Conservation (phyloP, 2,888 invertebrate genomes). For the Argyresthia goedartella region DNA sequence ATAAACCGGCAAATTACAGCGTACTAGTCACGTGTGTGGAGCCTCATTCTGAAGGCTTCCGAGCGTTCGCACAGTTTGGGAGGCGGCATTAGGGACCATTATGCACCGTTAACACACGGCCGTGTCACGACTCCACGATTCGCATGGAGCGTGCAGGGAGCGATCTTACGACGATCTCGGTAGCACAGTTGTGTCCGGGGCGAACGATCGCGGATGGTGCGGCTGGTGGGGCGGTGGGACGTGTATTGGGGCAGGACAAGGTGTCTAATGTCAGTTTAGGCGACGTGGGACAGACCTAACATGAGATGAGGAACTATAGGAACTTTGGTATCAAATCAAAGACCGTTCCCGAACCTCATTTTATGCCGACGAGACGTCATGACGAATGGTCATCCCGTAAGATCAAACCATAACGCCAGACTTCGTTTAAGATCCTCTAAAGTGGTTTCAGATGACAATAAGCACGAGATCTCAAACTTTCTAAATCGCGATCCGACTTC, state of each 20-base stretch:
- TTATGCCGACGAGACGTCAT: too few relatives aligned
- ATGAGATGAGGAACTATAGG: too few relatives aligned
- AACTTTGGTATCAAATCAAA: too few relatives aligned
- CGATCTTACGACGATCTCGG: slow-evolving; percentile 64
- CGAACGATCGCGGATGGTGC: background rate
- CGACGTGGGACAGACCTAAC: too few relatives aligned
- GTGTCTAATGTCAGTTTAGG: background rate
- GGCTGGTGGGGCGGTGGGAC: background rate
- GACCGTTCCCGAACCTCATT: too few relatives aligned
- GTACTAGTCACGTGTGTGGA: slow-evolving; percentile 54
- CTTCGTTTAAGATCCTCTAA: too few relatives aligned
- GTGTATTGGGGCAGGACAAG: background rate
- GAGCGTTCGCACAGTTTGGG: slow-evolving; percentile 70
- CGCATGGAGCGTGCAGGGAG: slow-evolving; percentile 34
- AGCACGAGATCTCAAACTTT: too few relatives aligned
- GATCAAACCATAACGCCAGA: too few relatives aligned
- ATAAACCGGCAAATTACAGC: slow-evolving; percentile 54
- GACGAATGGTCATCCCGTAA: too few relatives aligned
- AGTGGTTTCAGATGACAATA: too few relatives aligned
- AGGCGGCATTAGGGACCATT: slow-evolving; percentile 66
- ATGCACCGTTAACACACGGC: slow-evolving; percentile 67
- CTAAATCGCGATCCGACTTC: too few relatives aligned
- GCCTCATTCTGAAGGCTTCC: slow-evolving; percentile 45
- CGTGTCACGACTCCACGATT: slow-evolving; percentile 63
- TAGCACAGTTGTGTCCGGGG: slow-evolving; percentile 24